Percentiles rank a stretch among this genome's conserved stretches.
Conservation (phyloP, 2,797 vertebrate species). For the Acrossocheilus wenchowensis region DNA sequence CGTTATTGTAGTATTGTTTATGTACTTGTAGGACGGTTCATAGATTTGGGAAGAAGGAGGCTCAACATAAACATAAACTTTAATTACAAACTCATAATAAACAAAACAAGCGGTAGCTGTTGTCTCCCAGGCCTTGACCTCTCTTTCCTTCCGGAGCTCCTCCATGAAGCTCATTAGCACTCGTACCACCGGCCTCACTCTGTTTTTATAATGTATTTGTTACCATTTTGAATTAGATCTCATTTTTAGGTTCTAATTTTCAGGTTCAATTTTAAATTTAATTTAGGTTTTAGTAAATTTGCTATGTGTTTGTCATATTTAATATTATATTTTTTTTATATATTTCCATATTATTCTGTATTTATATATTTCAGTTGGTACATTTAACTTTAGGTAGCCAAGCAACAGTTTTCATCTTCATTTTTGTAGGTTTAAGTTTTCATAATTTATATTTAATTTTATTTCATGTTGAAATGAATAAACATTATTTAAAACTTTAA, state of each 20-base stretch:
- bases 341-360: not conserved
- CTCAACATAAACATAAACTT: not conserved
- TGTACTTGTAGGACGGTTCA: not conserved
- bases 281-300: not conserved
- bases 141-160: not conserved
- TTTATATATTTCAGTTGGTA: not conserved
- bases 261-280: not conserved
- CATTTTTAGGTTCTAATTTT: not conserved
- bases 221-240: not conserved
- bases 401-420: not conserved
- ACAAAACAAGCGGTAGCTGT: not conserved
- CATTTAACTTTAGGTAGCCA: not conserved
- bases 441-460: not conserved
- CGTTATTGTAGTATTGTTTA: not conserved
- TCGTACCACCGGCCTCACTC: not conserved
- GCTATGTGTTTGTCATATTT: not conserved
- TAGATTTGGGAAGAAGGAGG: not conserved
- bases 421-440: not conserved
- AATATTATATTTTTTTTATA: not conserved
- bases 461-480: not conserved
- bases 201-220: not conserved
- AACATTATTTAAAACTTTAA: too few species aligned
- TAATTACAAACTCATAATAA: not conserved
- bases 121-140: not conserved
- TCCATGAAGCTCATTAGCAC: not conserved